phyloP scores from a whole-genome alignment of 2,797 vertebrate genomes.

The Prionace glauca region DNA sequence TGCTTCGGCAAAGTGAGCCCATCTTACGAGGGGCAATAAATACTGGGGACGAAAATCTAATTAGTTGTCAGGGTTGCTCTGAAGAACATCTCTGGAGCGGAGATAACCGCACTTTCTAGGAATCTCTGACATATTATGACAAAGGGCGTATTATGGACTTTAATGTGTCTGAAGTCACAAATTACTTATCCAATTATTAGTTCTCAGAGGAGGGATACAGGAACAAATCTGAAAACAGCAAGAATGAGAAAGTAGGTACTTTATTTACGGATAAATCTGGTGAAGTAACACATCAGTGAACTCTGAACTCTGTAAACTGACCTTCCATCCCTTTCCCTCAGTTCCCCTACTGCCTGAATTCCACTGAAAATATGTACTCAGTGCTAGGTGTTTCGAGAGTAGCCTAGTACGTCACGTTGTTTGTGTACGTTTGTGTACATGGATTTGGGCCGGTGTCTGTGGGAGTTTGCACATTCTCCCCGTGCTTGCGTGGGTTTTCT shows the following conservation, averaged over 20 bases:
- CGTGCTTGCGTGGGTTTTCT: no score
- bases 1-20: not conserved
- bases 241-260: not conserved
- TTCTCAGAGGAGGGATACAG: not conserved
- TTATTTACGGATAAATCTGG: not conserved
- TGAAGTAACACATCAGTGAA: not conserved
- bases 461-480: no score
- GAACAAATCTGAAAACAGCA: not conserved
- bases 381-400: not conserved
- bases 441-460: no score
- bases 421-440: no score
- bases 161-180: slow-evolving; percentile 26
- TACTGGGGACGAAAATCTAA: not conserved
- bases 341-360: not conserved
- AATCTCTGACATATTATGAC: slow-evolving; percentile 31
- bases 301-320: not conserved
- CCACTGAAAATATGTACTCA: not conserved
- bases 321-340: not conserved
- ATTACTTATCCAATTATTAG: slow-evolving; percentile 21
- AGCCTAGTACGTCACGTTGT: no score
- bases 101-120: slow-evolving; percentile 35
- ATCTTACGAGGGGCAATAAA: not conserved
- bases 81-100: not conserved
- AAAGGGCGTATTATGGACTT: slow-evolving; percentile 11
- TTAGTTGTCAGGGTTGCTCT: slow-evolving; percentile 11